Percentiles rank a stretch among this genome's conserved stretches.
Evolutionary conservation across 23 tunicate genomes (phyloP).

Genomic region (Corella eumyota): DNA sequence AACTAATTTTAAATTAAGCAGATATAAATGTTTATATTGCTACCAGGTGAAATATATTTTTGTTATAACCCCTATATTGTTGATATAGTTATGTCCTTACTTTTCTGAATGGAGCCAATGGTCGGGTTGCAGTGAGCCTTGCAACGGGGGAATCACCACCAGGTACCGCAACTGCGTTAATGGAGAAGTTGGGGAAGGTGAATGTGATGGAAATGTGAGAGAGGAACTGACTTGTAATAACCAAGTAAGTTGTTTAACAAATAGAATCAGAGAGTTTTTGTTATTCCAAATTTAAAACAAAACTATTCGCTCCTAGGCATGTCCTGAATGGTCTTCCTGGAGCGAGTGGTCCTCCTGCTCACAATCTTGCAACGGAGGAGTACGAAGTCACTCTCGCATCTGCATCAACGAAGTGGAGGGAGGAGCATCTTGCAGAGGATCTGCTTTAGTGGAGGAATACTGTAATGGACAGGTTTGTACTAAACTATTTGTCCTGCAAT

Average conservation of each 20-base stretch:
- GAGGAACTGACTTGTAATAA: slow-evolving; percentile 41
- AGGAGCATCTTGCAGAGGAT: slow-evolving; percentile 41
- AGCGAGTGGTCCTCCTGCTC: slow-evolving; percentile 37
- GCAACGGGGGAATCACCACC: slow-evolving; percentile 48
- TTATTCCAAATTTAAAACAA: too few species aligned
- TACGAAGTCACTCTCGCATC: slow-evolving; percentile 4
- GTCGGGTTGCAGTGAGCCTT: slow-evolving; percentile 43
- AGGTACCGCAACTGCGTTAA: slow-evolving; percentile 50
- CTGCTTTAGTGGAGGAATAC: slow-evolving; percentile 3
- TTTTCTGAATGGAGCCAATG: slow-evolving; percentile 53
- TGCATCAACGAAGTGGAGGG: slow-evolving; percentile 41
- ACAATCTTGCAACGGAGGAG: slow-evolving; percentile 32
- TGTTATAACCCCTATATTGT: too few species aligned
- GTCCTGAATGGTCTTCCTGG: slow-evolving; percentile 39
- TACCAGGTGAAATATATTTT: too few species aligned
- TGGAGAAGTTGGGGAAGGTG: slow-evolving; percentile 61
- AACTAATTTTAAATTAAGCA: too few species aligned
- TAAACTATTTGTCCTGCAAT: too few species aligned
- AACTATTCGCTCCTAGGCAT: slow-evolving; percentile 10
- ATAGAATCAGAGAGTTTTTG: too few species aligned
- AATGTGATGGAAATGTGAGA: slow-evolving; percentile 28
- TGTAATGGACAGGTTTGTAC: slow-evolving; percentile 7
- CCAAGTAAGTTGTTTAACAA: slow-evolving; percentile 17
- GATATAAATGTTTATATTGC: too few species aligned
- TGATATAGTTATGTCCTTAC: slow-evolving; percentile 45